Base-by-base conservation (phyloP, 2,797 vertebrate species). In the Bryconaethiops microstoma region DNA sequence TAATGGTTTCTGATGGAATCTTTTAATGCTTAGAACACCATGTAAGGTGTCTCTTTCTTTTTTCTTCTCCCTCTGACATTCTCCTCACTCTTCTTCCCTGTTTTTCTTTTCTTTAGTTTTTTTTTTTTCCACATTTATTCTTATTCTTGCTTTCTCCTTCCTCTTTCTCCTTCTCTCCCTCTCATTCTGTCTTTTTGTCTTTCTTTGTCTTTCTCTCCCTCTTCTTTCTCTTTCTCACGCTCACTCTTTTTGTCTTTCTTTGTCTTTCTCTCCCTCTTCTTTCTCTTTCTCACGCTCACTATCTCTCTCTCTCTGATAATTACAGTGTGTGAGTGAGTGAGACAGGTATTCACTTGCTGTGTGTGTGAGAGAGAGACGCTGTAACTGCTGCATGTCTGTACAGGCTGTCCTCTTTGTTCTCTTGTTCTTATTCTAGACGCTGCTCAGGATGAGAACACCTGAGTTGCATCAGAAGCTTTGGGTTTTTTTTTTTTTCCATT, bases 11-110 rank as follows among this genome's bases (percentile, higher is more conserved):
- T 54, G 14, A 54, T 16, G 52, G 52, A 54, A 14, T 13, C 50
- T 16, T 52, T 52, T 52, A 52, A 52, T 52, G 14, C 50, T 52
- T 5, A 55, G 16, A 21, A 21, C 2, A 57, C 13, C 54, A 19
- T 21, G 19, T 57, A 57, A 57, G n/a, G n/a, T 7, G 12, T 45
- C 1, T 17, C 5, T 54, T 19, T 17, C 13, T 16, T 6, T 3
- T 13, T 50, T 13, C 9, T 74, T 74, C 4, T 40, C 10, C 60
- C 77, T 76, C 60, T 69, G 59, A 82, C 85, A 69, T 83, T 78
- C 62, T 70, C 14, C 14, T 55, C 17, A 17, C 14, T 55, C 69
- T 0, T 39, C 3, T 73, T 76, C 21, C 57, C 64, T 62, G 71
- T 72, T 40, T 39, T 57, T 64, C 67, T 14, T 0, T 29, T 40